Percentiles rank a stretch among this genome's conserved stretches.
phyloP scores from a whole-genome alignment of 2,113 vertebrate species.

The Trochalopteron elliotii region DNA sequence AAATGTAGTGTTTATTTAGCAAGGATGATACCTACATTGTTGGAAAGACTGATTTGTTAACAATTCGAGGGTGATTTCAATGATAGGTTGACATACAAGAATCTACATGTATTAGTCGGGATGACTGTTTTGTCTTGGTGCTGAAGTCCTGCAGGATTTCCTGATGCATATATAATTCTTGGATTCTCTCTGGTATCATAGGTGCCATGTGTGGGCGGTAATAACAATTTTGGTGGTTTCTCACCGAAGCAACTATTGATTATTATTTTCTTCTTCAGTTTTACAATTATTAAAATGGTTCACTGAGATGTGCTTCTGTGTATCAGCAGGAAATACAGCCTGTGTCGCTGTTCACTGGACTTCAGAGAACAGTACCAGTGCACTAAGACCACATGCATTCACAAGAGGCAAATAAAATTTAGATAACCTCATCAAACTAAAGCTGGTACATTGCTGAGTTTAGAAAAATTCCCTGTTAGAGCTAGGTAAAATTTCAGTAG shows the following conservation, averaged over 20 bases:
- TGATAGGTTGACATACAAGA: background rate
- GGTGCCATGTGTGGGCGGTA: background rate
- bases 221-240: background rate
- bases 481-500: background rate
- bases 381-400: background rate
- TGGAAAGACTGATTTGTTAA: conserved; percentile 24
- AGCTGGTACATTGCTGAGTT: background rate
- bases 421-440: background rate
- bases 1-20: conserved; percentile 17
- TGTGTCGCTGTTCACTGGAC: background rate
- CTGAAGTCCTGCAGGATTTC: background rate
- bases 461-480: background rate
- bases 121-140: background rate
- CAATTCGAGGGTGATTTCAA: background rate
- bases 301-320: background rate
- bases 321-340: background rate
- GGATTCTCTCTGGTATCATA: background rate
- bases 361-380: background rate
- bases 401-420: background rate
- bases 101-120: background rate
- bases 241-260: background rate
- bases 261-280: background rate
- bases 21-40: background rate
- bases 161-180: background rate
- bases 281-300: background rate